Base-by-base conservation (phyloP, 1,140 invertebrate species). In the Drosophila arawakana region DNA sequence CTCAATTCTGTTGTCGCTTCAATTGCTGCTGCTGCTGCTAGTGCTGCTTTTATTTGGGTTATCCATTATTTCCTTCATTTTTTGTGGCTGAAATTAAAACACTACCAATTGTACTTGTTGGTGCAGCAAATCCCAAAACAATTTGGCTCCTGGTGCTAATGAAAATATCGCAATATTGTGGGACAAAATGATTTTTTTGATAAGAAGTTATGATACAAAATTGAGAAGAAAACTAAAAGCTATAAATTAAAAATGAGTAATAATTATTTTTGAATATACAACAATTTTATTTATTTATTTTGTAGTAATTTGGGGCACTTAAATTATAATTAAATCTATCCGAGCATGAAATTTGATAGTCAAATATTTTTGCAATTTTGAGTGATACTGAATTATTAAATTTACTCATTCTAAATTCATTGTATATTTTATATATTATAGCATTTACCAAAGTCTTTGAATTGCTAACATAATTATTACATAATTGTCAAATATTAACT, bases 21-120 rank as follows among this genome's bases (percentile, higher is more conserved):
- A 78, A 76, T 83, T 77, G 79, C 82, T 86, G 68, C 79, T 69
- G 47, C 72, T 77, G 68, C 73, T 75, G 72, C 79, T 76, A 71
- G 78, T 86, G 67, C 78, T 68, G 61, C 72, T 76, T 63, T 50
- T 61, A 50, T 63, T 77, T 57, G 15, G 57, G 21, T 57, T 46
- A 50, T 39, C 54, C 34, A 54, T 41, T 37, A 3, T 6, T 11
- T 41, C 41, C 15, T 37, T 21, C 15, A 7, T 13, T 63, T 15
- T 21, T 18, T 39, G 47, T 18, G 54, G 15, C 21, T 2, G 7
- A 15, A 54, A 54, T 18, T 54, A 37, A 15, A 30, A 37, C 49
- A 52, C 30, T 8, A 4, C 3, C 7, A 49, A 18, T 25, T 49
- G 49, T 15, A 47, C 3, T 43, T 5, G 41, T 54, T 54, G 8